Conservation (phyloP, 2,888 invertebrate species). For the Limnephilus marmoratus region DNA sequence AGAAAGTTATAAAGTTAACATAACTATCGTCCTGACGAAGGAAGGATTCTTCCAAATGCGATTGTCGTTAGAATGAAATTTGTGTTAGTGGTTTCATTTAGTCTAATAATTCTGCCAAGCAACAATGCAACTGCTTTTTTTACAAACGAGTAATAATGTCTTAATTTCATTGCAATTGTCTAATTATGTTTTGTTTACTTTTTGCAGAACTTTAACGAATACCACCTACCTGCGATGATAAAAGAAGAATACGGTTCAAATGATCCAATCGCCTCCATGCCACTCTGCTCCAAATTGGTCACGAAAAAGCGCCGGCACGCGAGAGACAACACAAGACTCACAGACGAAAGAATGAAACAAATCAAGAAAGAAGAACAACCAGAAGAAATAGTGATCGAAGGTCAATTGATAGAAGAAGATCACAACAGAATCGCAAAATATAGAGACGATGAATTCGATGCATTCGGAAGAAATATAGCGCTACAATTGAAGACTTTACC, state of each 20-base stretch:
- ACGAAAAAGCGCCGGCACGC: slow-evolving; percentile 29
- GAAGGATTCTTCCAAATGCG: not conserved
- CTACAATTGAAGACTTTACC: slow-evolving; percentile 49
- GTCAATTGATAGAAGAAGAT: not conserved
- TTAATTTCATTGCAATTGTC: not conserved
- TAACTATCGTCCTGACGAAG: not conserved
- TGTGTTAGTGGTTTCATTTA: too few relatives aligned
- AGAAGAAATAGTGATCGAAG: not conserved
- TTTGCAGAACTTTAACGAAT: slow-evolving; percentile 6
- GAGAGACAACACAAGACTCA: not conserved
- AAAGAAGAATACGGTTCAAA: slow-evolving; percentile 27
- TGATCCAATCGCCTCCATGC: slow-evolving; percentile 48
- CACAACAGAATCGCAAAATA: not conserved
- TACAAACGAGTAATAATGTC: not conserved
- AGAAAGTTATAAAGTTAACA: not conserved
- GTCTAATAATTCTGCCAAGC: too few relatives aligned
- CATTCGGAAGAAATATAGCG: slow-evolving; percentile 47
- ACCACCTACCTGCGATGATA: not conserved
- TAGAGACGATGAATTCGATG: slow-evolving; percentile 53
- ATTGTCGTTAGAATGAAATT: not conserved
- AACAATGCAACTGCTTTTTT: too few relatives aligned
- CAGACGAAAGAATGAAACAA: not conserved
- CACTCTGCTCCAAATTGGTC: slow-evolving; percentile 49
- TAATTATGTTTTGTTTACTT: not conserved
- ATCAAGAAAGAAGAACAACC: slow-evolving; percentile 18